These are phyloP conservation scores for Cariama cristata DNA, from an alignment of 2,113 vertebrate genomes.

Conservation along the genomic window DNA sequence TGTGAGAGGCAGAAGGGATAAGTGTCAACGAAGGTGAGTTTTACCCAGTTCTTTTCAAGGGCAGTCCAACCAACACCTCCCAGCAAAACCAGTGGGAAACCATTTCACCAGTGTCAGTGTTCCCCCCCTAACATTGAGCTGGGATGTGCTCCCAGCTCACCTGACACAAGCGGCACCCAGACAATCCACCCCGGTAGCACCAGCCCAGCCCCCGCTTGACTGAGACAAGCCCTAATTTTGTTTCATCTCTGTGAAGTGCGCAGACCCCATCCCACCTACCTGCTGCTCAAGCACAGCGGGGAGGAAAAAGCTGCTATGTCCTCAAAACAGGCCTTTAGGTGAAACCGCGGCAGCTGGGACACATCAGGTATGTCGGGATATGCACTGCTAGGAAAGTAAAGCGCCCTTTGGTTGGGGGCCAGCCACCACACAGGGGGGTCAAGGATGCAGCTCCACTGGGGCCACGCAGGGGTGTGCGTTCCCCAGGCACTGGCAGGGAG, in stretches of 20 bases:
- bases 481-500: neutral
- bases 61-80: neutral
- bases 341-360: neutral
- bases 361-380: fast-evolving
- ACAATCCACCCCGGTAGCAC: neutral
- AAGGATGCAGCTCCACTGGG: neutral
- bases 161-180: neutral
- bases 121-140: fast-evolving
- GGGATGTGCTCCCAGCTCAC: neutral
- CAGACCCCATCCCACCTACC: neutral
- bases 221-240: neutral
- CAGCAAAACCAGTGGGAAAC: neutral
- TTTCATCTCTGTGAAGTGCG: neutral
- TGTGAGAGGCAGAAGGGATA: neutral
- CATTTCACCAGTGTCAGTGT: fast-evolving
- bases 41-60: neutral
- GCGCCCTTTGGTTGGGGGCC: neutral
- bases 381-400: neutral
- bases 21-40: fast-evolving
- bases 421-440: neutral
- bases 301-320: neutral
- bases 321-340: neutral
- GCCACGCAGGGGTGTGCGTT: fast-evolving
- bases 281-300: neutral
- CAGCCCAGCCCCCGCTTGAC: neutral